These are phyloP conservation scores for Eriocheir sinensis DNA, from an alignment of 1,140 invertebrate genomes.

Conservation along the genomic window DNA sequence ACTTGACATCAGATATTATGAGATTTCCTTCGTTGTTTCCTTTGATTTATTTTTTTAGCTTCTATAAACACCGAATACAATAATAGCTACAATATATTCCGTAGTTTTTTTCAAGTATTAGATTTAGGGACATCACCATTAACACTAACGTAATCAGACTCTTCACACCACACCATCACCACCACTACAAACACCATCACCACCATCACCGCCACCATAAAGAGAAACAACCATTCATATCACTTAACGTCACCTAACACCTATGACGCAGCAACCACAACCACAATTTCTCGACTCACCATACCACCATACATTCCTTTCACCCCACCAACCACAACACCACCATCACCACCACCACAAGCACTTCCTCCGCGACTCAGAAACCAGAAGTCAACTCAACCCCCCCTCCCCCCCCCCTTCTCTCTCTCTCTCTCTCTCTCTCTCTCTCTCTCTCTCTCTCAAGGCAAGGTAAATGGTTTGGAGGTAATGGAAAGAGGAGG, in stretches of 20 bases:
- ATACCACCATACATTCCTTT: not conserved
- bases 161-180: not conserved
- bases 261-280: not conserved
- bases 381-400: not conserved
- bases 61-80: no score
- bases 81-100: no score
- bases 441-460: constrained; percentile 48
- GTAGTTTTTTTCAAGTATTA: no score
- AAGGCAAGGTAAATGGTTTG: not conserved
- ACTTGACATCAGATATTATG: no score
- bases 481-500: not conserved
- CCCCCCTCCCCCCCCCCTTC: not conserved
- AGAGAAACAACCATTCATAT: not conserved
- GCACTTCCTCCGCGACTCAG: not conserved
- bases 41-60: no score
- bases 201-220: not conserved
- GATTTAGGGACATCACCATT: no score
- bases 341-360: not conserved
- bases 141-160: not conserved
- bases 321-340: not conserved
- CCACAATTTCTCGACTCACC: not conserved
- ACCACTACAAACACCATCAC: not conserved
- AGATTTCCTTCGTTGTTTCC: no score
- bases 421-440: constrained; percentile 42
- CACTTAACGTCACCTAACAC: not conserved